These are phyloP conservation scores for Lethrus apterus DNA, from an alignment of 1,140 invertebrate species.

Conservation along the genomic window DNA sequence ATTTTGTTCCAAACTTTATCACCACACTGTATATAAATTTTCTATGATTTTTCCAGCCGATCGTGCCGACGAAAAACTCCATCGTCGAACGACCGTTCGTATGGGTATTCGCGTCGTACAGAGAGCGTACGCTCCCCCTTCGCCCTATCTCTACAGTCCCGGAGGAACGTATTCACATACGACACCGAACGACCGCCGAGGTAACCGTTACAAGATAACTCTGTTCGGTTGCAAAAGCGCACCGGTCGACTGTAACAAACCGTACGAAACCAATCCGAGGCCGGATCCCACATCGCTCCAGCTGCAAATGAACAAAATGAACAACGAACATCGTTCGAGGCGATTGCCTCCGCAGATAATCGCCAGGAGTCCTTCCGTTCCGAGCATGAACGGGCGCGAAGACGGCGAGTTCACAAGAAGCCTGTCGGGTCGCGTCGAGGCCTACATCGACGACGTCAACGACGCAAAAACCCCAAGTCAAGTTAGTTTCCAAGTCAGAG, in stretches of 20 bases:
- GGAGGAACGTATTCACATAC: neutral
- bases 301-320: slow-evolving; percentile 1
- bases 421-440: slow-evolving; percentile 3
- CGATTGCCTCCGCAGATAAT: too few relatives aligned
- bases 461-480: too few relatives aligned
- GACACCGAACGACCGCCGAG: neutral
- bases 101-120: slow-evolving; percentile 76
- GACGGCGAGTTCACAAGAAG: slow-evolving; percentile 7
- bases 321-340: too few relatives aligned
- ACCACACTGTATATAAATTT: too few relatives aligned
- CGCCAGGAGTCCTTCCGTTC: neutral
- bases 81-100: slow-evolving; percentile 66
- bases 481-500: slow-evolving; percentile 1
- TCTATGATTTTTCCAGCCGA: slow-evolving; percentile 51
- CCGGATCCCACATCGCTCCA: neutral
- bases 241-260: slow-evolving; percentile 20
- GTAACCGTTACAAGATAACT: slow-evolving; percentile 24
- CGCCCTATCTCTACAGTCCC: slow-evolving; percentile 41
- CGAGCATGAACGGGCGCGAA: neutral
- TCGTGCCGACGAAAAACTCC: slow-evolving; percentile 65
- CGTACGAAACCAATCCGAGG: neutral
- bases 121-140: slow-evolving; percentile 43
- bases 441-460: slow-evolving; percentile 7
- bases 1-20: too few relatives aligned
- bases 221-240: slow-evolving; percentile 31